phyloP scores from a whole-genome alignment of 2,797 vertebrate genomes.

The Notamacropus eugenii region DNA sequence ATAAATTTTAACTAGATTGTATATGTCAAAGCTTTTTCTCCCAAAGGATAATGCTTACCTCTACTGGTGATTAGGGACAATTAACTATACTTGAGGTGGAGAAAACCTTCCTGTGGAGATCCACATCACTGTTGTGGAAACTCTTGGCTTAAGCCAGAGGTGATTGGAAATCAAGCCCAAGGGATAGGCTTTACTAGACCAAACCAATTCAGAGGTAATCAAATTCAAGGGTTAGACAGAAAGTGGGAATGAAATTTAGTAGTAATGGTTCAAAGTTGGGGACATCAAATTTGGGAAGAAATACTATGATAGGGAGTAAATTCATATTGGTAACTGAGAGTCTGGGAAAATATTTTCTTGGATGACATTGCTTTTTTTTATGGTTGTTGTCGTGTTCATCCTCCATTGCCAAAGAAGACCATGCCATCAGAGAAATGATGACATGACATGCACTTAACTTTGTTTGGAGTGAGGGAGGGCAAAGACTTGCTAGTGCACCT shows the following conservation, averaged over 20 bases:
- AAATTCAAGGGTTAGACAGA: background rate
- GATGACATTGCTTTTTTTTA: background rate
- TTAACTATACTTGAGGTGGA: background rate
- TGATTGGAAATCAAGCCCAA: background rate
- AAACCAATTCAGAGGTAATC: background rate
- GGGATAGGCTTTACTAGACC: background rate
- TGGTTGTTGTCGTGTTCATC: background rate
- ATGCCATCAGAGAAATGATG: too few relatives aligned
- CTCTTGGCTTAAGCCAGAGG: background rate
- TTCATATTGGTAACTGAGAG: background rate
- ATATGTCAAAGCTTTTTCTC: background rate
- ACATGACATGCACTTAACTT: too few relatives aligned
- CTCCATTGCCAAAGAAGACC: too few relatives aligned
- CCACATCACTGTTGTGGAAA: background rate
- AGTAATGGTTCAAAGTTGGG: background rate
- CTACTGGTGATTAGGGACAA: background rate
- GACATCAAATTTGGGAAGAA: background rate
- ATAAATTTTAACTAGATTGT: background rate
- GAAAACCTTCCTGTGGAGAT: background rate
- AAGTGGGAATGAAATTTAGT: background rate
- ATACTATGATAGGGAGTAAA: background rate
- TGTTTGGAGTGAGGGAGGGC: too few relatives aligned
- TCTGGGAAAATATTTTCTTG: background rate
- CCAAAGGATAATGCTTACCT: background rate
- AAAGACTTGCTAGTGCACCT: background rate